These are phyloP conservation scores for Montipora capricornis DNA, from an alignment of 64 coral and sea anemone genomes.

Conservation along the genomic window DNA sequence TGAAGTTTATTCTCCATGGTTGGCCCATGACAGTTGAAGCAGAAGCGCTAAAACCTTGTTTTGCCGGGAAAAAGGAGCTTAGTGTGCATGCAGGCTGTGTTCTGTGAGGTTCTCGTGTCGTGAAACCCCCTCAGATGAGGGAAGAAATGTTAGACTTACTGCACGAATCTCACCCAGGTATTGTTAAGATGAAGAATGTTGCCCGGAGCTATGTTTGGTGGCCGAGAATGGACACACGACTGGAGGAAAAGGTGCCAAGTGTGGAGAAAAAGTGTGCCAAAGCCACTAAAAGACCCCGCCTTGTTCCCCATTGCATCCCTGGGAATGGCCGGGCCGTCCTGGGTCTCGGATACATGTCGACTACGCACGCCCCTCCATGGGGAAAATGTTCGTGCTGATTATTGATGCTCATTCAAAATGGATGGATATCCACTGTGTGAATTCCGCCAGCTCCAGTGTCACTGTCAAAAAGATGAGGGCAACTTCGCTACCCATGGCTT, in stretches of 20 bases:
- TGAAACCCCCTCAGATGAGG: neutral
- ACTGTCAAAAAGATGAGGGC: no score
- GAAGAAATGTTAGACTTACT: neutral
- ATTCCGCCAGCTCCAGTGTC: no score
- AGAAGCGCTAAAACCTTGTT: no score
- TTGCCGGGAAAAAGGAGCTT: neutral
- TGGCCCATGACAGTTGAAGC: no score
- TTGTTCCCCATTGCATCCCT: neutral
- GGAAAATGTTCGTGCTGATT: no score
- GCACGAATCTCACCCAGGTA: neutral
- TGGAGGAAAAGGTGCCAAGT: neutral
- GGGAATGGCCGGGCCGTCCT: neutral
- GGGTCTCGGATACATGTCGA: no score
- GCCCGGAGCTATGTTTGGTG: neutral
- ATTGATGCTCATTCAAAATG: neutral
- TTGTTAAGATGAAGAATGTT: neutral
- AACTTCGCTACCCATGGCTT: no score
- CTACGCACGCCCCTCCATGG: no score
- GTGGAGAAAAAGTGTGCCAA: neutral
- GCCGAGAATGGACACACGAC: neutral
- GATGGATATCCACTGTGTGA: no score
- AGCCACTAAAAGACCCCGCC: neutral
- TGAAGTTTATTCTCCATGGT: no score
- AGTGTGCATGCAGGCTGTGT: slow-evolving; percentile 3
- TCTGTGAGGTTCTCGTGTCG: neutral